Evolutionary conservation across 2,113 vertebrate species (phyloP), one percentile per base, ranked within the genome.

Genomic region (Cottus gobio): DNA sequence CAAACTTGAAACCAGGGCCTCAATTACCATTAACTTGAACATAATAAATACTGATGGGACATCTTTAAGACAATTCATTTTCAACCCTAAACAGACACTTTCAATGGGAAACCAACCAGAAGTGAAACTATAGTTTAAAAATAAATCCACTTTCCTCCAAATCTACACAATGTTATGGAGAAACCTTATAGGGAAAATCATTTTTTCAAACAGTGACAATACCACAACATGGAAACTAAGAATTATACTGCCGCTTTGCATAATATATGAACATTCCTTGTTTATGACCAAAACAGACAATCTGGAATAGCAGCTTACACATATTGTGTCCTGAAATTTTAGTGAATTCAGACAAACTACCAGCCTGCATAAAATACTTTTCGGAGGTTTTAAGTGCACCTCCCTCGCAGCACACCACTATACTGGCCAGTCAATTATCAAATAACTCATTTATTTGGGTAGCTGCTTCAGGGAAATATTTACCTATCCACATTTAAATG

Each of bases 211-310:
- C 54, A 34, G 2, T 52, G 1, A 56, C 36, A 52, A 9, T 18
- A 60, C 3, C 36, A 57, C 54, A 44, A 31, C 57, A 48, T 52
- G 11, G 10, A 74, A 50, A 50, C 44, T 26, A 64, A 20, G 11
- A 16, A 18, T 58, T 18, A 24, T 30, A 50, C 52, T 66, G 8
- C n/a, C 44, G 24, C 31, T 37, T 63, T 50, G 9, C 2, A 34
- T 5, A 50, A 37, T 13, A 37, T 28, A n/a, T 10, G 7, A 18
- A 28, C 37, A 63, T 15, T 20, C 18, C 7, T 18, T 3, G 4
- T 56, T n/a, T 7, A 50, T 26, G 30, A 58, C 66, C 72, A 50
- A 16, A 82, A 18, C 37, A 37, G n/a, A 82, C 15, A 26, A 44
- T 28, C 16, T 68, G 15, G 18, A 58, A 22, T 12, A 67, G 18